A percentile compares a stretch with the other conserved stretches of the same genome.
Conservation (phyloP, 2,888 invertebrate species). For the Drosophila melanosoma region DNA sequence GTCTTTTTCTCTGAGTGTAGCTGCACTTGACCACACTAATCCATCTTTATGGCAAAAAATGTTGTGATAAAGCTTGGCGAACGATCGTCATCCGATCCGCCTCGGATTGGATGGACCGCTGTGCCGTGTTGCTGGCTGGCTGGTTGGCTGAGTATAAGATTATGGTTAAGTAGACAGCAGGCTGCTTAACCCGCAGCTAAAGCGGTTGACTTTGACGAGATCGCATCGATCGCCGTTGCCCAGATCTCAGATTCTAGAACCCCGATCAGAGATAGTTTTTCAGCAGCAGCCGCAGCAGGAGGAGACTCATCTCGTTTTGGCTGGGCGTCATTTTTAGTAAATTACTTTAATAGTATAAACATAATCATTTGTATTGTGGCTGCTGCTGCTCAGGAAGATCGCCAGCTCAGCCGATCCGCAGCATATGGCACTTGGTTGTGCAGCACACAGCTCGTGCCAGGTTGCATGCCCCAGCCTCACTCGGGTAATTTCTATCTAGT, state of each 20-base stretch:
- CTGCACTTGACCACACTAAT: constrained; percentile 78
- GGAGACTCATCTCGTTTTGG: constrained; percentile 69
- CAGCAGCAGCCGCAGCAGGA: constrained; percentile 23
- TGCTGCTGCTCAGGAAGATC: constrained; percentile 57
- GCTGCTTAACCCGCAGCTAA: constrained; percentile 83
- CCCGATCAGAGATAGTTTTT: constrained; percentile 33
- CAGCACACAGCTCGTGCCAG: constrained; percentile 56
- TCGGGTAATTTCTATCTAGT: constrained; percentile 73
- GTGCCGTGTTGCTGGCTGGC: constrained; percentile 47
- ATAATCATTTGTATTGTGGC: constrained; percentile 82
- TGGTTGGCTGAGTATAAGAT: constrained; percentile 63
- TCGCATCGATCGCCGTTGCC: constrained; percentile 27
- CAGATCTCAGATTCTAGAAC: constrained; percentile 16
- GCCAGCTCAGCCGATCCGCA: constrained; percentile 12
- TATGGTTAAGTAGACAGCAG: constrained; percentile 82
- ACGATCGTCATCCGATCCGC: constrained; percentile 32
- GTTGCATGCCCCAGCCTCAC: constrained; percentile 16
- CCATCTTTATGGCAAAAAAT: constrained; percentile 68
- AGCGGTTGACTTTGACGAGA: constrained; percentile 71
- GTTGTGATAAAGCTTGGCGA: constrained; percentile 72
- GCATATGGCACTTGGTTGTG: constrained; percentile 54
- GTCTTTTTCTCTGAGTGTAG: constrained; percentile 30
- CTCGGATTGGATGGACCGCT: constrained; percentile 32
- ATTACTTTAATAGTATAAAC: constrained; percentile 84
- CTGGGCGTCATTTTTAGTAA: constrained; percentile 79